These are phyloP conservation scores for Polyploca ridens DNA, from an alignment of 2,888 invertebrate genomes.

Conservation along the genomic window DNA sequence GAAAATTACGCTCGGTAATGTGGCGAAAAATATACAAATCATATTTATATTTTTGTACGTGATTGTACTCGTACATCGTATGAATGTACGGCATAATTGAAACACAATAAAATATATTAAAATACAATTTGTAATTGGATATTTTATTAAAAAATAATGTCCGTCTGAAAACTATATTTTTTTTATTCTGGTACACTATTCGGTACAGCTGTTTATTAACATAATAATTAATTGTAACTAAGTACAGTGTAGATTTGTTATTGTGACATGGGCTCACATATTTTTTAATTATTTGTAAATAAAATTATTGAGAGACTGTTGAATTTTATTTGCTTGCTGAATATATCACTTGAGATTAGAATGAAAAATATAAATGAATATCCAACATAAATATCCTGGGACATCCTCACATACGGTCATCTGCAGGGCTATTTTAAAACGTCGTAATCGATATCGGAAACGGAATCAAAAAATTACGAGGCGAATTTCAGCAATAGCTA, in stretches of 20 bases:
- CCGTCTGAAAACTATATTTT: slow-evolving; percentile 17
- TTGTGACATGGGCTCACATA: slow-evolving; percentile 58
- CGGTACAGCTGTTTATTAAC: slow-evolving; percentile 41
- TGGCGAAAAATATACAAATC: background rate
- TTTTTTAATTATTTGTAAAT: slow-evolving; percentile 76
- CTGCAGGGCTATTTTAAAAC: too few species aligned
- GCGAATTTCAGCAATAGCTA: too few species aligned
- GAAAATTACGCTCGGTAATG: slow-evolving; percentile 20
- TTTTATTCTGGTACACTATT: slow-evolving; percentile 23
- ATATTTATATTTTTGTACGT: slow-evolving; percentile 11
- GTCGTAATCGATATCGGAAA: too few species aligned
- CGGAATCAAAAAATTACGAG: too few species aligned
- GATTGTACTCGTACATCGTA: slow-evolving; percentile 10
- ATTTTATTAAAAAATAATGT: slow-evolving; percentile 26
- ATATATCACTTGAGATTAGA: too few species aligned
- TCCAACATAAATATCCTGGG: too few species aligned
- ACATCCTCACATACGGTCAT: too few species aligned
- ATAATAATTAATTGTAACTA: slow-evolving; percentile 31
- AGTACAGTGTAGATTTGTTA: slow-evolving; percentile 63
- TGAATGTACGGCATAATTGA: slow-evolving; percentile 5
- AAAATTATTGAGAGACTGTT: slow-evolving; percentile 58
- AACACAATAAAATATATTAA: slow-evolving; percentile 3
- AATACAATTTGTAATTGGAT: slow-evolving; percentile 15
- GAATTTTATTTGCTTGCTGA: slow-evolving; percentile 23
- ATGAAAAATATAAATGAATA: too few species aligned